Percentiles rank a stretch among this genome's conserved stretches.
Conservation (phyloP, 1,140 invertebrate genomes). For the Dryas iulia region DNA sequence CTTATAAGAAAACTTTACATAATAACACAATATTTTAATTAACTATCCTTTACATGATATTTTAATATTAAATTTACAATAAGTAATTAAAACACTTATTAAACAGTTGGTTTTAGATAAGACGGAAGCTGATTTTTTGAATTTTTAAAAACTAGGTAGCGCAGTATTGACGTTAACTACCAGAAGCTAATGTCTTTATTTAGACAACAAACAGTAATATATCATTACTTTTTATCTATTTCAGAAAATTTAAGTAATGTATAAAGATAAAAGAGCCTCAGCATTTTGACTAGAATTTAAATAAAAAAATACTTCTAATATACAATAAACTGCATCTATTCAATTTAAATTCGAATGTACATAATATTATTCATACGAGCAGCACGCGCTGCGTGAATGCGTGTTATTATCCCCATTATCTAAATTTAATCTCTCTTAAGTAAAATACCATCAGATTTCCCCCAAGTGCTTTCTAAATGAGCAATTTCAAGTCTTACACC, state of each 20-base stretch:
- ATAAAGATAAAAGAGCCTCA: not conserved
- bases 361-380: slow-evolving; percentile 27
- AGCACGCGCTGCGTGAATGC: slow-evolving; percentile 33
- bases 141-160: too few relatives aligned
- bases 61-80: too few relatives aligned
- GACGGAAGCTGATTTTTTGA: too few relatives aligned
- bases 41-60: too few relatives aligned
- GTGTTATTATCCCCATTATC: slow-evolving; percentile 44
- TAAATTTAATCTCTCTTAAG: slow-evolving; percentile 46
- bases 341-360: not conserved
- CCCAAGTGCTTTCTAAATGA: slow-evolving; percentile 2
- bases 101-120: too few relatives aligned
- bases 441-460: slow-evolving; percentile 29
- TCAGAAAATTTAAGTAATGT: not conserved
- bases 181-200: too few relatives aligned
- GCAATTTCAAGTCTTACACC: slow-evolving; percentile 35
- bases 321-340: not conserved
- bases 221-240: too few relatives aligned
- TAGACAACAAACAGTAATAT: too few relatives aligned
- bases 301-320: not conserved
- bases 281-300: not conserved
- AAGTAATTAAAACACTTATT: too few relatives aligned
- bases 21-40: too few relatives aligned
- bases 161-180: too few relatives aligned
- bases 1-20: not conserved